Evolutionary conservation across 2,888 invertebrate species (phyloP), one percentile per base, ranked within the genome.

Genomic region (Coelopa pilipes): DNA sequence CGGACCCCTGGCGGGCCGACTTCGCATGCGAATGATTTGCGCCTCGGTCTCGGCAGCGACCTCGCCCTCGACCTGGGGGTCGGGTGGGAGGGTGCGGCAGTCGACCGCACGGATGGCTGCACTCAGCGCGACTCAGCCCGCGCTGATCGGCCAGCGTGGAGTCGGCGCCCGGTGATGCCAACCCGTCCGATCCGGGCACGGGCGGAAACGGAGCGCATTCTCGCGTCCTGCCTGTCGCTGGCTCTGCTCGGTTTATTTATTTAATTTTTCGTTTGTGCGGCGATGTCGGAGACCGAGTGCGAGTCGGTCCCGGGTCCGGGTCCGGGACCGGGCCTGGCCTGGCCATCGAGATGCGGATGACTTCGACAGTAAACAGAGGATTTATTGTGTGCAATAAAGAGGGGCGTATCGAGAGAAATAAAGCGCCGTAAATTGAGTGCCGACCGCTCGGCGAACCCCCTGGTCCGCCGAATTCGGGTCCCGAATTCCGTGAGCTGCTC

Each of bases 401-500:
- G 62, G 17, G 15, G 17, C 17, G 50, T 60, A 34, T 34, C 7
- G 34, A 2, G 34, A 34, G 62, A 53, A 70, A 70, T 53, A 50
- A 46, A 62, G n/a, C 34, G 60, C 34, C 24, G 62, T 62, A 70
- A 70, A 62, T 70, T 70, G 62, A 50, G 62, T 62, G 49, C 34
- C 62, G 62, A 70, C 62, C 70, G 62, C n/a, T n/a, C n/a, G n/a
- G n/a, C n/a, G n/a, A 50, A 19, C 2, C 49, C 21, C 62, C 62
- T 70, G 50, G 57, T 49, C 34, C 50, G 50, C 21, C 34, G n/a
- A 34, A 21, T 49, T 70, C 63, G 34, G 50, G 21, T 34, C 50
- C 0, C 11, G 50, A n/a, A n/a, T n/a, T n/a, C n/a, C n/a, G n/a
- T n/a, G n/a, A n/a, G n/a, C n/a, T n/a, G n/a, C 34, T 34, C 34